These are phyloP conservation scores for Charina bottae DNA, from an alignment of 2,113 vertebrate genomes.

Conservation along the genomic window DNA sequence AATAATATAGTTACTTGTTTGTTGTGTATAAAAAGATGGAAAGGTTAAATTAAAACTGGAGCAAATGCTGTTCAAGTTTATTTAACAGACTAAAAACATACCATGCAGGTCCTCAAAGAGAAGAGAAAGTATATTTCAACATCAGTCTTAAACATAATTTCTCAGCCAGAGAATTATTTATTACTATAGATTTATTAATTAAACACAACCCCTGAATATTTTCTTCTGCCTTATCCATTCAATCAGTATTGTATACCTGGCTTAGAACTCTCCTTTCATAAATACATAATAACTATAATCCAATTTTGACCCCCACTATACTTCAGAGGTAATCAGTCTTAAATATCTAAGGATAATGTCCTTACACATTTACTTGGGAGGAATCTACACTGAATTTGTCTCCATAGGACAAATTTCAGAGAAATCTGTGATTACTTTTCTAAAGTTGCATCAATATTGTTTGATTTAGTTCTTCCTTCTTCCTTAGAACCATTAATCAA, in stretches of 20 bases:
- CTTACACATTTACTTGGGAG: no score
- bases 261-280: not conserved
- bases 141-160: not conserved
- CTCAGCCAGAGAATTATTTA: not conserved
- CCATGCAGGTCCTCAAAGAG: not conserved
- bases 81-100: not conserved
- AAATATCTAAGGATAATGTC: not conserved
- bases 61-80: not conserved
- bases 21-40: not conserved
- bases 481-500: not conserved
- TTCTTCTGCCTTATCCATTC: not conserved
- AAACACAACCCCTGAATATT: not conserved
- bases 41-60: not conserved
- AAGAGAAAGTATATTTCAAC: no score
- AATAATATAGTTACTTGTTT: not conserved
- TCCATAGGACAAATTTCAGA: not conserved
- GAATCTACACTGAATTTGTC: not conserved
- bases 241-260: not conserved
- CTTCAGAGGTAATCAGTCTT: not conserved
- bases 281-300: not conserved
- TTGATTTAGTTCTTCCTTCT: not conserved
- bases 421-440: not conserved
- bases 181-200: not conserved
- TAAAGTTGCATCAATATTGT: not conserved
- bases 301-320: not conserved